A percentile compares a stretch with the other conserved stretches of the same genome.
Evolutionary conservation across 2,113 vertebrate species (phyloP).

Genomic region (Laticauda colubrina): DNA sequence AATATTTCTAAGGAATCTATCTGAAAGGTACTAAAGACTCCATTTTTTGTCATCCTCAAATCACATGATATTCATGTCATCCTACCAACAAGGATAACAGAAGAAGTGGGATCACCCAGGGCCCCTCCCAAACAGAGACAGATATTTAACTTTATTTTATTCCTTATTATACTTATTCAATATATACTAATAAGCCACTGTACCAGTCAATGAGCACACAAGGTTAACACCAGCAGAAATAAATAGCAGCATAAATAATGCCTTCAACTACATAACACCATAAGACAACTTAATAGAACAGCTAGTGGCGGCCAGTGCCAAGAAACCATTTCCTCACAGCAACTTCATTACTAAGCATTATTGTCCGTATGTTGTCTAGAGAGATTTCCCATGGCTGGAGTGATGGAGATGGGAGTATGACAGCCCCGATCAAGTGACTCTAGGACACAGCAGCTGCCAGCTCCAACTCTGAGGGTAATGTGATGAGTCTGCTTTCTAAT

Average conservation of each 20-base stretch:
- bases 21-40: neutral
- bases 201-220: neutral
- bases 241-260: neutral
- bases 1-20: neutral
- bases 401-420: constrained; percentile 26
- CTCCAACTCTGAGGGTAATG: constrained; percentile 48
- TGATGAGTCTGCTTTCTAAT: constrained; percentile 63
- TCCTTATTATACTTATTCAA: neutral
- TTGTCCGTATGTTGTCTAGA: constrained; percentile 32
- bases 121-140: neutral
- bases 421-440: constrained; percentile 55
- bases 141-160: neutral
- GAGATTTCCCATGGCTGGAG: constrained; percentile 49
- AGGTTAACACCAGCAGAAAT: rapidly evolving
- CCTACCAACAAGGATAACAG: neutral
- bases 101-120: neutral
- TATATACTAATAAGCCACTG: neutral
- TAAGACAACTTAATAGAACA: neutral
- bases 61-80: neutral
- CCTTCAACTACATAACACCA: neutral
- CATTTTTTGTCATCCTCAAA: neutral
- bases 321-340: constrained; percentile 5
- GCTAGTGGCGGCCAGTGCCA: neutral
- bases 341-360: constrained; percentile 11
- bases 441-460: constrained; percentile 57